Evolutionary conservation across 2,113 vertebrate species (phyloP), one percentile per base, ranked within the genome.

Genomic region (Oceanites oceanicus): DNA sequence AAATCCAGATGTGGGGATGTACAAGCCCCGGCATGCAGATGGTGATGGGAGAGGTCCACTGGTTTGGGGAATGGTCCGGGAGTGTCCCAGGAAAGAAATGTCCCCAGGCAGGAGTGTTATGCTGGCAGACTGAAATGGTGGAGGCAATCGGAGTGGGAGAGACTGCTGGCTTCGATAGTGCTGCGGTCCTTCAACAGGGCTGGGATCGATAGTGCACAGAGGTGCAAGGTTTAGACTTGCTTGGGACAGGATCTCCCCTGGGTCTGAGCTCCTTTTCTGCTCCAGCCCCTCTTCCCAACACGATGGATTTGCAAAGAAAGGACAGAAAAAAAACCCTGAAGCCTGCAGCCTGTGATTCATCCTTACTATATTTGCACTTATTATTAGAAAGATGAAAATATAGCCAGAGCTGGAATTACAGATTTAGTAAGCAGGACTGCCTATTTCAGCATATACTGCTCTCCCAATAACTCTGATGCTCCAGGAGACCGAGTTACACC

Each of bases 311-410:
- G 0, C 68, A 90, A 85, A 66, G 92, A 91, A 96, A 88, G 59
- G 74, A 89, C 38, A 63, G 78, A 67, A 6, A 2, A 68, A 93
- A 50, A 49, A 1, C 30, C 67, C 90, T 83, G 74, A 82, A 96
- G 93, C 93, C 70, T 78, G 77, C 38, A 93, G 91, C 89, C 75
- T 90, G 79, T 97, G 96, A 97, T 96, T 96, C 96, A 96, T 97
- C 93, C 94, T 91, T 94, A 95, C 93, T 95, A 91, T 96, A 95
- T 95, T 96, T 95, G 86, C 78, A 88, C 93, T 93, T 96, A 93
- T 96, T 97, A 96, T 97, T 95, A 96, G 96, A 97, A 96, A 93
- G 94, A 97, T 5, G 58, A 97, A 97, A 97, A 97, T 90, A 96
- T 44, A 97, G 86, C 75, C 67, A 73, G 94, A 93, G 92, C 88